Percentiles rank a stretch among this genome's conserved stretches.
Conservation (phyloP, 2,113 vertebrate species). For the Stegostoma tigrinum region DNA sequence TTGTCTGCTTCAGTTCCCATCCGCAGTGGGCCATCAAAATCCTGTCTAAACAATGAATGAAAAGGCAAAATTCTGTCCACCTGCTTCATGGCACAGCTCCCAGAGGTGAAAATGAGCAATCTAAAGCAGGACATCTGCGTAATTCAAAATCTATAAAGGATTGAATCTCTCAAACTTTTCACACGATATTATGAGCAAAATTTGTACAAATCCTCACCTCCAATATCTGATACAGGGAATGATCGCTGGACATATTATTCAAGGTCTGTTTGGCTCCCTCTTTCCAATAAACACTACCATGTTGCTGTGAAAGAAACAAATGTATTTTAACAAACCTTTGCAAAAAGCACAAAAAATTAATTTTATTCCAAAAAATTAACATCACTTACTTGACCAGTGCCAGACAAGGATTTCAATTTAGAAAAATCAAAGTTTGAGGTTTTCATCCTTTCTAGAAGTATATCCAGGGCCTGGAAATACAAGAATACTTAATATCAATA, state of each 20-base stretch:
- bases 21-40: too few species aligned
- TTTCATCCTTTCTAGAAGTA: conserved; percentile 80
- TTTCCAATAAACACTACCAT: conserved; percentile 88
- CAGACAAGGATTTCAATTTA: conserved; percentile 73
- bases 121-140: neutral
- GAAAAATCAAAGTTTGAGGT: conserved; percentile 72
- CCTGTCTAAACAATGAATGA: neutral
- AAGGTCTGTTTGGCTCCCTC: conserved; percentile 61
- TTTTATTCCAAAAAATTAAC: neutral
- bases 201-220: conserved; percentile 57
- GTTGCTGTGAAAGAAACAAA: conserved; percentile 68
- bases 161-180: neutral
- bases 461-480: conserved; percentile 74
- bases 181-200: too few species aligned
- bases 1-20: too few species aligned
- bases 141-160: neutral
- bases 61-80: neutral
- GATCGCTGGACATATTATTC: conserved; percentile 50
- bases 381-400: conserved; percentile 79
- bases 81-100: neutral
- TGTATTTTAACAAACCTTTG: neutral
- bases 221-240: conserved; percentile 59
- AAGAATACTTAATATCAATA: conserved; percentile 32
- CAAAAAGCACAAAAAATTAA: neutral
- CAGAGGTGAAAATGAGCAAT: neutral